phyloP scores from a whole-genome alignment of 53 echinoderm and acorn worm genomes.

The Echinarachnius parma region DNA sequence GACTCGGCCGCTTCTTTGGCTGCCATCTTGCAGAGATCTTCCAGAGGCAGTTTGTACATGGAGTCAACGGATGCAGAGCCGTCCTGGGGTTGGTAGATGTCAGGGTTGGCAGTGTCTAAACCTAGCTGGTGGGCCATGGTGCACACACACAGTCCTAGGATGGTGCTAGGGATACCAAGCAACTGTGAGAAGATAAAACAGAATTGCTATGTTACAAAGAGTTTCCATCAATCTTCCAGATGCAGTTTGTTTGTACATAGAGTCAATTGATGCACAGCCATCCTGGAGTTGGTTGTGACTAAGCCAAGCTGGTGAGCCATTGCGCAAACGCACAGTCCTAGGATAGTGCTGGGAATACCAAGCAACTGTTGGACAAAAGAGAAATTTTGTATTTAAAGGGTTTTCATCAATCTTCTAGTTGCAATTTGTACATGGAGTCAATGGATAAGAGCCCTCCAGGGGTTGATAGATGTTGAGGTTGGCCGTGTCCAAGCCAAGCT shows the following conservation, averaged over 20 bases:
- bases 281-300: neutral
- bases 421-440: conserved; percentile 54
- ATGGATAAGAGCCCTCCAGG: conserved; percentile 14
- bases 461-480: conserved; percentile 19
- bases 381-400: no score
- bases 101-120: conserved; percentile 50
- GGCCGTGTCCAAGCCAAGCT: conserved; percentile 68
- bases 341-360: no score
- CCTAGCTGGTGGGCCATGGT: conserved; percentile 67
- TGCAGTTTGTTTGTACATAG: no score
- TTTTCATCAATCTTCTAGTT: conserved; percentile 67
- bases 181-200: conserved; percentile 54
- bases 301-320: neutral
- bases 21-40: conserved; percentile 70
- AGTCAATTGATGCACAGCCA: no score
- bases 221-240: no score
- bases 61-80: conserved; percentile 30
- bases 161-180: conserved; percentile 60
- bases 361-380: no score
- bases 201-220: no score
- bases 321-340: neutral
- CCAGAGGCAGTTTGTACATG: conserved; percentile 61
- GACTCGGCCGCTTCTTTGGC: conserved; percentile 53
- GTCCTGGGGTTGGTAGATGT: conserved; percentile 6
- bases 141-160: conserved; percentile 67